A percentile compares a stretch with the other conserved stretches of the same genome.
phyloP scores from a whole-genome alignment of 2,888 invertebrate genomes.

The Nephrotoma flavescens region DNA sequence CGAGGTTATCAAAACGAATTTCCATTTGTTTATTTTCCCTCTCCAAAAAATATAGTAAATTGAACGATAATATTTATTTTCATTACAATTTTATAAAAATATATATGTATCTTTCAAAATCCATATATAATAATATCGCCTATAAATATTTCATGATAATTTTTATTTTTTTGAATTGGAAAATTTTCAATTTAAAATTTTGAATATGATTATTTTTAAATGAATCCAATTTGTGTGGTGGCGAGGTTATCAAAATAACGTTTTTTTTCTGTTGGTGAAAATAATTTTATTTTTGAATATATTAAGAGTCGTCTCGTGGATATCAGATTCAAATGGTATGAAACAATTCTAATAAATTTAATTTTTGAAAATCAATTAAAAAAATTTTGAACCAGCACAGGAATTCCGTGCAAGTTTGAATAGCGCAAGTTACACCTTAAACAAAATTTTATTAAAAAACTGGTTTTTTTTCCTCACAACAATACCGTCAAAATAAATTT shows the following conservation, averaged over 20 bases:
- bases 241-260: background rate
- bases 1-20: background rate
- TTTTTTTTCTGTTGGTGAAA: background rate
- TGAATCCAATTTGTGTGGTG: background rate
- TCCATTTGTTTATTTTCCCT: background rate
- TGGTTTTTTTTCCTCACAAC: too few relatives aligned
- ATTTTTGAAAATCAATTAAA: too few relatives aligned
- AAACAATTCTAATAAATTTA: too few relatives aligned
- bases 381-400: too few relatives aligned
- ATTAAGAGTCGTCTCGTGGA: too few relatives aligned
- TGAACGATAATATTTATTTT: background rate
- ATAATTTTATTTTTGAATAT: too few relatives aligned
- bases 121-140: background rate
- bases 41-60: background rate
- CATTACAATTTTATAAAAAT: background rate
- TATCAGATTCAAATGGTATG: too few relatives aligned
- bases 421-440: too few relatives aligned
- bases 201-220: background rate
- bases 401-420: too few relatives aligned
- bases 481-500: too few relatives aligned
- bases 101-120: background rate
- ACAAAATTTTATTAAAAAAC: too few relatives aligned
- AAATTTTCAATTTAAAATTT: background rate
- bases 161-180: background rate
- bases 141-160: background rate